Evolutionary conservation across 2,888 invertebrate species (phyloP).

Genomic region (Apeira syringaria): DNA sequence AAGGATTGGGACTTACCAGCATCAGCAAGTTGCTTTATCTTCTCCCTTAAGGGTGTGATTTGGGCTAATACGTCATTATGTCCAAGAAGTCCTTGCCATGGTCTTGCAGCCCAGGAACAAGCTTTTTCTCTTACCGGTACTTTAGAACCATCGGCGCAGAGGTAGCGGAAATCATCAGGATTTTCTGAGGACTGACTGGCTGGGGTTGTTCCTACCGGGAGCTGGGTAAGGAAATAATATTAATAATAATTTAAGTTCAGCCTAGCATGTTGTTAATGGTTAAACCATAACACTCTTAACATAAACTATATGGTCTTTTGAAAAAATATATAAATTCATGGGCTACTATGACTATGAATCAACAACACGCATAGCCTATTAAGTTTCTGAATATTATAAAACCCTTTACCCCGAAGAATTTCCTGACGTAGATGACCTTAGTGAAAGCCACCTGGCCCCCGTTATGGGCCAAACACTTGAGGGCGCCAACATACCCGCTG

Average conservation of each 20-base stretch:
- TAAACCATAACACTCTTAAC: no score
- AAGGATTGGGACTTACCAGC: slow-evolving; percentile 69
- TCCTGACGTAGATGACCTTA: slow-evolving; percentile 90
- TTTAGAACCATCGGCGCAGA: slow-evolving; percentile 91
- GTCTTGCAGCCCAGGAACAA: slow-evolving; percentile 93
- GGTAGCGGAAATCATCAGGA: slow-evolving; percentile 87
- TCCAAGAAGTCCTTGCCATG: slow-evolving; percentile 91
- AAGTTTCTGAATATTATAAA: no score
- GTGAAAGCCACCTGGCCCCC: slow-evolving; percentile 94
- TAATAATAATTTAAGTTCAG: no score
- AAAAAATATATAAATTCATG: no score
- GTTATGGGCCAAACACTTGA: slow-evolving; percentile 91
- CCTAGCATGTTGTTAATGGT: no score
- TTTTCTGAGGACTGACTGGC: slow-evolving; percentile 84
- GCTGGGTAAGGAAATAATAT: slow-evolving; percentile 55
- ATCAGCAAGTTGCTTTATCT: slow-evolving; percentile 81
- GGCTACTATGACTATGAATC: no score
- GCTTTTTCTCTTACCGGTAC: slow-evolving; percentile 85
- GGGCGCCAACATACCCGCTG: slow-evolving; percentile 94
- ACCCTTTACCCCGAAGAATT: slow-evolving; percentile 92
- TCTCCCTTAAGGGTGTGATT: slow-evolving; percentile 77
- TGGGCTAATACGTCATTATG: slow-evolving; percentile 85
- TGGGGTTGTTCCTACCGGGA: slow-evolving; percentile 84
- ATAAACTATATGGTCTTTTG: no score
- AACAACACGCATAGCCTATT: no score